Conservation (phyloP, 2,113 vertebrate species). For the Pao palembangensis region DNA sequence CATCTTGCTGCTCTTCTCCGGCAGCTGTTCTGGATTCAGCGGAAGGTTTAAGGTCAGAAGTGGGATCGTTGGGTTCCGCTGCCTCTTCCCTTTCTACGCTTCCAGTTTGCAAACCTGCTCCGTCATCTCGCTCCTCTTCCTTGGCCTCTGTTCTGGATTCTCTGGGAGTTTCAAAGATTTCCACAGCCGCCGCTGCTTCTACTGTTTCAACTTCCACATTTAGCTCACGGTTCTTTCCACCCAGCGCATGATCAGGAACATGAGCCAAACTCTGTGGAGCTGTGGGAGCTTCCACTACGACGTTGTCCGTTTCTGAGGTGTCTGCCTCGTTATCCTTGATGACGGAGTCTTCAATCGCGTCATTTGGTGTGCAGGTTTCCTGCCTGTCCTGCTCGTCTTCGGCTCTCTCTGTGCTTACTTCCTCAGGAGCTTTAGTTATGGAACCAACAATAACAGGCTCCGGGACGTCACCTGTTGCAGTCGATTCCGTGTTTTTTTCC, state of each 20-base stretch:
- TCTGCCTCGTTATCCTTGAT: slow-evolving; percentile 7
- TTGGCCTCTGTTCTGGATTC: background rate
- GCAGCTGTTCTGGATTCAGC: background rate
- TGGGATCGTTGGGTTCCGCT: background rate
- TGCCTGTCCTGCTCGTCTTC: slow-evolving; percentile 13
- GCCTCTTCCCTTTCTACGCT: background rate
- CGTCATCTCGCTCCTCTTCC: background rate
- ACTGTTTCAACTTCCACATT: background rate
- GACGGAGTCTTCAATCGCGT: slow-evolving; percentile 1
- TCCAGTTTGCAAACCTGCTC: background rate
- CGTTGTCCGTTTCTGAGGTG: background rate
- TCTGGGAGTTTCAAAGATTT: background rate
- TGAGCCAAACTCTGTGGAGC: background rate
- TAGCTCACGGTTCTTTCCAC: background rate
- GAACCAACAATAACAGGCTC: background rate
- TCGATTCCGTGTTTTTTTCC: background rate
- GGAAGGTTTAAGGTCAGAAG: background rate
- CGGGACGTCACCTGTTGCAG: background rate
- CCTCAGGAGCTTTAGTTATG: slow-evolving; percentile 1
- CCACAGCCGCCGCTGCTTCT: background rate
- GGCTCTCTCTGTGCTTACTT: slow-evolving; percentile 3
- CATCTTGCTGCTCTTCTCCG: background rate
- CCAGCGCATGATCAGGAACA: background rate
- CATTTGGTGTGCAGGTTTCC: background rate
- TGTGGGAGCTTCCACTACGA: background rate